Conservation (phyloP, 1,140 invertebrate genomes). For the Drosophila kanapiae region DNA sequence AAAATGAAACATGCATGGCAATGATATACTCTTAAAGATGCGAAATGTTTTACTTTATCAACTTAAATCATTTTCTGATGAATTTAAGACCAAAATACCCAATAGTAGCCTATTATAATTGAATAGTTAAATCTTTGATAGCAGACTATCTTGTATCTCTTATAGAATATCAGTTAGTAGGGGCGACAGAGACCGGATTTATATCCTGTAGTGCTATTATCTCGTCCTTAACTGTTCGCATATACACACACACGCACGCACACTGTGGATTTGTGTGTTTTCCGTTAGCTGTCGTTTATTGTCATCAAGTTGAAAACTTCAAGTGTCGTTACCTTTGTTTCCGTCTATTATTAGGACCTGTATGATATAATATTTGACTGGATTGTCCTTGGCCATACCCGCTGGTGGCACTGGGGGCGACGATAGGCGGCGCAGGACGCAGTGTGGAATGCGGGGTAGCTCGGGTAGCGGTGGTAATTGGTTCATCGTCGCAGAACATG, state of each 20-base stretch:
- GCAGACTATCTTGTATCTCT: background rate
- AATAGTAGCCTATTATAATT: background rate
- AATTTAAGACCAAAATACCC: no score
- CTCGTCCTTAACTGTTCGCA: constrained; percentile 14
- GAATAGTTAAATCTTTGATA: background rate
- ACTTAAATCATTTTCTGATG: background rate
- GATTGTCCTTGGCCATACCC: constrained; percentile 57
- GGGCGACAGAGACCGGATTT: background rate
- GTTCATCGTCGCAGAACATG: constrained; percentile 48
- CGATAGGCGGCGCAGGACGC: background rate
- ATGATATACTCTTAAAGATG: background rate
- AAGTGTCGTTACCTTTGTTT: constrained; percentile 58
- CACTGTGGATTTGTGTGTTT: constrained; percentile 27
- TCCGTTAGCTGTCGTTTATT: constrained; percentile 47
- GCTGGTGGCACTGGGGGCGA: constrained; percentile 2
- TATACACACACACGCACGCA: constrained; percentile 15
- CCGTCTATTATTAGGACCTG: constrained; percentile 59
- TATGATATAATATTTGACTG: constrained; percentile 68
- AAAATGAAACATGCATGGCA: background rate
- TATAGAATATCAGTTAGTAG: background rate
- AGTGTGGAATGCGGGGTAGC: constrained; percentile 21
- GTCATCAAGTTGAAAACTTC: constrained; percentile 60
- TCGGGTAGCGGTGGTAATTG: constrained; percentile 26
- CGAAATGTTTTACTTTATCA: background rate
- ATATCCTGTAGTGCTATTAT: constrained; percentile 12